Evolutionary conservation across 2,888 invertebrate species (phyloP), one percentile per base, ranked within the genome.

Genomic region (Eutolmus rufibarbis): DNA sequence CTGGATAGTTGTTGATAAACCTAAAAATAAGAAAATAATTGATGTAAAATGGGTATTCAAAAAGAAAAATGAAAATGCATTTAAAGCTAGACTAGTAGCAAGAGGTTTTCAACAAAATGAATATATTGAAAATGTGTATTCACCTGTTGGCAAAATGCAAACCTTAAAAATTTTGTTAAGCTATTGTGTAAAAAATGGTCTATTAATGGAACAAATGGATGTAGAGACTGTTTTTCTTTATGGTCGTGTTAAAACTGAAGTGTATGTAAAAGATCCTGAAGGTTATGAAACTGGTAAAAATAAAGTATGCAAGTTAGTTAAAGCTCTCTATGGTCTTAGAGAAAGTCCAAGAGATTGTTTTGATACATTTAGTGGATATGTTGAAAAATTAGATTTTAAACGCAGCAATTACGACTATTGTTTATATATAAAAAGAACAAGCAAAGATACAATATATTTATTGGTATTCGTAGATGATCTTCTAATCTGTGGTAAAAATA

Each of bases 261-360:
- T 88, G 34, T 90, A 90, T 90, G 76, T 90, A 82, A 90, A 90
- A 37, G 90, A 90, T 84, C 91, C 90, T 9, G 16, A 88, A 88
- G 90, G 90, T 86, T 91, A 90, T 90, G 89, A 90, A 87, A 81
- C 81, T 88, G 89, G 85, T 7, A 85, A 86, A 23, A 88, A 90
- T 88, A 90, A 89, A 89, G 91, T 91, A 87, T 91, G 89, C 84
- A 90, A 90, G 89, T 90, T 91, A 81, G 81, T 89, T n/a, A 90
- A 90, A 87, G 87, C 90, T n/a, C 86, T 90, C 16, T 91, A 91
- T 89, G 90, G 90, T 88, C 88, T 89, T 57, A 88, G 74, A 87
- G 89, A 89, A 28, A 89, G 88, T n/a, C 88, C 89, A 78, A 87
- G 88, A 14, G 77, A 82, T 0, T 81, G 81, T 56, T 81, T 56